These are phyloP conservation scores for Papilio glaucus DNA, from an alignment of 1,140 invertebrate genomes.

Conservation along the genomic window DNA sequence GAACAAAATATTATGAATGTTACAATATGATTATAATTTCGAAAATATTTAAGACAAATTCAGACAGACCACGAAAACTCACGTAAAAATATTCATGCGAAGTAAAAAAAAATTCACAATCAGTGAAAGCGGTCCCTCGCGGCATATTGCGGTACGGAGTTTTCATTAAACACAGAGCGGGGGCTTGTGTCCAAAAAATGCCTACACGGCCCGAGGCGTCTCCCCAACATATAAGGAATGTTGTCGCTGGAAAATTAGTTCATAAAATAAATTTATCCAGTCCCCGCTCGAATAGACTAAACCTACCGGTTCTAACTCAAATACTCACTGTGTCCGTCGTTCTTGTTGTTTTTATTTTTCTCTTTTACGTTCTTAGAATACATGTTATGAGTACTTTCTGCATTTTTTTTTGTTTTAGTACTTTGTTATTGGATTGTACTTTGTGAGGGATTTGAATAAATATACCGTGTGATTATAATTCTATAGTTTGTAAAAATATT, in stretches of 20 bases:
- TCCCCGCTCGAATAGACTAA: conserved; percentile 43
- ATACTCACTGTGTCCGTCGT: background rate
- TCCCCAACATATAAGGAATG: conserved; percentile 74
- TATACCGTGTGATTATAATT: too few relatives aligned
- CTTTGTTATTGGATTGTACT: background rate
- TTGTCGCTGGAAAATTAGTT: conserved; percentile 80
- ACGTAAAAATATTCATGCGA: conserved; percentile 72
- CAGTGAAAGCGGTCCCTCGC: conserved; percentile 71
- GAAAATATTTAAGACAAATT: conserved; percentile 37
- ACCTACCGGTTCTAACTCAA: conserved; percentile 27
- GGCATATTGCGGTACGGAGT: conserved; percentile 74
- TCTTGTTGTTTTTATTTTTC: background rate
- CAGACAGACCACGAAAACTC: conserved; percentile 51
- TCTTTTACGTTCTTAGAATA: background rate
- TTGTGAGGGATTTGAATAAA: too few relatives aligned
- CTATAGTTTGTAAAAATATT: background rate
- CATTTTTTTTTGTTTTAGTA: background rate
- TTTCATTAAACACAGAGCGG: conserved; percentile 77
- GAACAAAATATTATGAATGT: background rate
- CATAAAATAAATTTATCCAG: conserved; percentile 74
- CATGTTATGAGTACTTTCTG: background rate
- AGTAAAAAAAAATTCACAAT: conserved; percentile 70
- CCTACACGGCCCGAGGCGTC: conserved; percentile 65
- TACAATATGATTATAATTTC: background rate
- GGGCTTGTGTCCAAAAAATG: conserved; percentile 78